These are phyloP conservation scores for Euplagia quadripunctaria DNA, from an alignment of 2,888 invertebrate genomes.

Conservation along the genomic window DNA sequence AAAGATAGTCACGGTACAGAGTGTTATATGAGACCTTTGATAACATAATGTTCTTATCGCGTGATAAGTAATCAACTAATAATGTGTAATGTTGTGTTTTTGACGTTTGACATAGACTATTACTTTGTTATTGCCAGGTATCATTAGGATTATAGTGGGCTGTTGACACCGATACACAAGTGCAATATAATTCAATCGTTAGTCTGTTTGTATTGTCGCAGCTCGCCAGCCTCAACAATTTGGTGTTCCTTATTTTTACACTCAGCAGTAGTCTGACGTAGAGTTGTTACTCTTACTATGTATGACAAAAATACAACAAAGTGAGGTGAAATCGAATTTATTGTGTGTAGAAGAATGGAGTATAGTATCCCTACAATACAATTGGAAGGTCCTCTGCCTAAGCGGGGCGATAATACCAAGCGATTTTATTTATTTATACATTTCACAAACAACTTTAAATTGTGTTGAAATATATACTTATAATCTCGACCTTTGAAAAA, in stretches of 20 bases:
- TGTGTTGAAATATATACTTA: too few relatives aligned
- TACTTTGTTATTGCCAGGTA: constrained; percentile 34
- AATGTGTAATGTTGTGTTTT: constrained; percentile 56
- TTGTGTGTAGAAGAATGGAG: too few relatives aligned
- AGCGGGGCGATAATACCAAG: too few relatives aligned
- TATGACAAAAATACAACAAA: too few relatives aligned
- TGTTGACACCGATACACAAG: not conserved
- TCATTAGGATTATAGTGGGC: constrained; percentile 15
- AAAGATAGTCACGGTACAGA: constrained; percentile 46
- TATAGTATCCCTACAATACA: too few relatives aligned
- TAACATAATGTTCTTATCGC: constrained; percentile 51
- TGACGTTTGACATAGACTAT: constrained; percentile 48
- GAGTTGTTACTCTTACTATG: too few relatives aligned
- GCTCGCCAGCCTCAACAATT: not conserved
- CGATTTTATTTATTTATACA: too few relatives aligned
- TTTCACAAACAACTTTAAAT: too few relatives aligned
- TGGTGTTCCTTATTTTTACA: not conserved
- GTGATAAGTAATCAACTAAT: constrained; percentile 61
- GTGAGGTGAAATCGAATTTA: too few relatives aligned
- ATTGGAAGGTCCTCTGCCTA: too few relatives aligned
- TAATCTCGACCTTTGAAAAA: too few relatives aligned
- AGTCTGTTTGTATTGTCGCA: not conserved
- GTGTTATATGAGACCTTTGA: constrained; percentile 55
- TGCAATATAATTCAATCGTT: constrained; percentile 11
- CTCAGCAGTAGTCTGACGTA: too few relatives aligned